A percentile compares a stretch with the other conserved stretches of the same genome.
Evolutionary conservation across 2,113 vertebrate species (phyloP).

Genomic region (Anhinga rufa): DNA sequence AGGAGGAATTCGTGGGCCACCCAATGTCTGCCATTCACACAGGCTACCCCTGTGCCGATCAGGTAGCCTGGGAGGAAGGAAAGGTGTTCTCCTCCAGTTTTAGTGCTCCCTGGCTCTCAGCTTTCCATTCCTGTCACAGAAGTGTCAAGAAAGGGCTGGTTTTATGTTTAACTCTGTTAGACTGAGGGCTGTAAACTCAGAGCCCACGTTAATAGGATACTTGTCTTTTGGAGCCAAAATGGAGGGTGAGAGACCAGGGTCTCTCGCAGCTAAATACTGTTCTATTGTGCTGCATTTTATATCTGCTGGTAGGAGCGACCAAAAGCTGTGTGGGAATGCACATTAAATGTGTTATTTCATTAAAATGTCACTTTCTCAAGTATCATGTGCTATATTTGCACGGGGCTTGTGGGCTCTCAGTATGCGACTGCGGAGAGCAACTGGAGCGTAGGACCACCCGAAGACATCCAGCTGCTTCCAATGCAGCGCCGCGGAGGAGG

Average conservation of each 20-base stretch:
- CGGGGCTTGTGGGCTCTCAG: not conserved
- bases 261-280: not conserved
- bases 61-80: not conserved
- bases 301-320: not conserved
- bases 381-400: constrained; percentile 25
- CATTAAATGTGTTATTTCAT: not conserved
- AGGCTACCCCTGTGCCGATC: not conserved
- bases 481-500: not conserved
- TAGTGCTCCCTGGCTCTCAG: not conserved
- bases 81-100: not conserved
- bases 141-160: not conserved
- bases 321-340: not conserved
- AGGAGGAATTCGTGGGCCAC: not conserved
- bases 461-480: constrained; percentile 32
- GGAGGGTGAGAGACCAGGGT: not conserved
- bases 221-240: not conserved
- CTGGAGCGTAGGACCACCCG: not conserved
- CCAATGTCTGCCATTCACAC: accelerated
- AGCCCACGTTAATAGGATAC: not conserved
- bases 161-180: not conserved
- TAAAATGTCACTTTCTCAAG: constrained; percentile 54
- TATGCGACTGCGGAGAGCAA: not conserved
- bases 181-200: not conserved
- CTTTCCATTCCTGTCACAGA: not conserved
- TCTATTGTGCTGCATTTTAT: not conserved